A percentile compares a stretch with the other conserved stretches of the same genome.
Evolutionary conservation across 2,888 invertebrate species (phyloP).

Genomic region (Ephialtes manifestator): DNA sequence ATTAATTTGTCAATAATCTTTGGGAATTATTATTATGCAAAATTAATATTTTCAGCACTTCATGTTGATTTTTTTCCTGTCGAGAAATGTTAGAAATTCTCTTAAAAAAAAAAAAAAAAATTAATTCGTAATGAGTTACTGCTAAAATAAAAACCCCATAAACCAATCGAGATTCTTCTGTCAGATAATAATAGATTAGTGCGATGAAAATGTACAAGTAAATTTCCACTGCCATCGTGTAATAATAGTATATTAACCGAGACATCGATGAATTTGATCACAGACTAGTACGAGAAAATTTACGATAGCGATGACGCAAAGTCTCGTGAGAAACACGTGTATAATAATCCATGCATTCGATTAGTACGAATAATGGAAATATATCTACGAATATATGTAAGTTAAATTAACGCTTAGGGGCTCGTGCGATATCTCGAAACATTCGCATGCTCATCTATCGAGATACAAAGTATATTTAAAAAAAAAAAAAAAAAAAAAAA

Average conservation of each 20-base stretch:
- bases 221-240: constrained; percentile 4
- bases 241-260: neutral
- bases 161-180: neutral
- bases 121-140: too few relatives aligned
- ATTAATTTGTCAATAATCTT: too few relatives aligned
- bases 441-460: too few relatives aligned
- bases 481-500: too few relatives aligned
- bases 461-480: too few relatives aligned
- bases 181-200: neutral
- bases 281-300: neutral
- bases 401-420: neutral
- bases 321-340: constrained; percentile 4
- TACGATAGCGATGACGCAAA: neutral
- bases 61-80: too few relatives aligned
- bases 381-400: neutral
- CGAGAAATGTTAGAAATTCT: too few relatives aligned
- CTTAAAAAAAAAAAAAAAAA: too few relatives aligned
- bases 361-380: neutral
- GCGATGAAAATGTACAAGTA: neutral
- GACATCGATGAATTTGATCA: neutral
- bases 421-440: too few relatives aligned
- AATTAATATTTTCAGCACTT: too few relatives aligned
- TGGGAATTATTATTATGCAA: too few relatives aligned
- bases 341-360: neutral
- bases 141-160: neutral